Evolutionary conservation across 2,113 vertebrate species (phyloP).

Genomic region (Ariopsis seemanni): DNA sequence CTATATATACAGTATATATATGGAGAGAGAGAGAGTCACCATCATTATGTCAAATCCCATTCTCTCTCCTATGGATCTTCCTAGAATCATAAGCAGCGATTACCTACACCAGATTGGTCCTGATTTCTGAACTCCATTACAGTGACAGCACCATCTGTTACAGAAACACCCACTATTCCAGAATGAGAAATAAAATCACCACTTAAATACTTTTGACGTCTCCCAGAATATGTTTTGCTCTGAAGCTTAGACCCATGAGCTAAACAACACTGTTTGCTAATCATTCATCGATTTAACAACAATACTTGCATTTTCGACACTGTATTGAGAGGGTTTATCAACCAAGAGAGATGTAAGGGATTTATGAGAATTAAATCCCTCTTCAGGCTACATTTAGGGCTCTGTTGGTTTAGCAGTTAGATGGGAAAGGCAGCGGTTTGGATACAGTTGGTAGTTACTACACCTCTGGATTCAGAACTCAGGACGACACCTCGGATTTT

Average conservation of each 20-base stretch:
- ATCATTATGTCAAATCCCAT: not conserved
- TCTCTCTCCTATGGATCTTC: not conserved
- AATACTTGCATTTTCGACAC: not conserved
- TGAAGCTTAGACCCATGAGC: not conserved
- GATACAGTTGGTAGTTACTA: not conserved
- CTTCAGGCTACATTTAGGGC: not conserved
- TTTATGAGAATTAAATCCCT: not conserved
- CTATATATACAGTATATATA: too few relatives aligned
- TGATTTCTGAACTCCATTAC: conserved; percentile 11
- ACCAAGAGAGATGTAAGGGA: not conserved
- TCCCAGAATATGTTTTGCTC: not conserved
- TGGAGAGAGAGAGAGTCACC: not conserved
- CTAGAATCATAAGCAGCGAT: not conserved
- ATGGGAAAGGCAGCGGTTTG: not conserved
- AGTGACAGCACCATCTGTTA: conserved; percentile 20
- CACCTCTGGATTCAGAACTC: too few relatives aligned
- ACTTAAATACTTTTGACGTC: conserved; percentile 4
- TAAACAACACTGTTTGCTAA: not conserved
- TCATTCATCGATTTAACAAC: not conserved
- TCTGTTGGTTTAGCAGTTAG: not conserved
- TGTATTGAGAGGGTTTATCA: not conserved
- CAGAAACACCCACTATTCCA: conserved; percentile 4
- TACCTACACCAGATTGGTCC: conserved; percentile 23
- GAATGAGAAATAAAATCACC: not conserved
- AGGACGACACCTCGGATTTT: not conserved